Percentiles rank a stretch among this genome's conserved stretches.
Evolutionary conservation across 2,888 invertebrate genomes (phyloP).

Genomic region (Gibbula magus): DNA sequence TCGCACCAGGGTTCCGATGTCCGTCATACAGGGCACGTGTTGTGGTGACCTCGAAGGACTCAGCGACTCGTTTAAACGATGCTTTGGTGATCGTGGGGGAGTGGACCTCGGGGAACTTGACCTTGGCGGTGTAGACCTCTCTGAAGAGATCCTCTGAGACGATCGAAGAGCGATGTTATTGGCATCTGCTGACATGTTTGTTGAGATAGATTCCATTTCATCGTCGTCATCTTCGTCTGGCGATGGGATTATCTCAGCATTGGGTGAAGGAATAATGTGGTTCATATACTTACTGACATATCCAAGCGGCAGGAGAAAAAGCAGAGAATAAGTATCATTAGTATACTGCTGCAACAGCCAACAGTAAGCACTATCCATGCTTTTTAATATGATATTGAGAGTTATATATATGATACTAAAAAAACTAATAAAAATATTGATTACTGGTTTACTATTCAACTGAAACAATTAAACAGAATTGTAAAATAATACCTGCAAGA

Average conservation of each 20-base stretch:
- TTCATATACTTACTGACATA: constrained; percentile 63
- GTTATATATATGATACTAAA: too few species aligned
- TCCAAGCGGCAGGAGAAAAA: neutral
- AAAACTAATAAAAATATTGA: too few species aligned
- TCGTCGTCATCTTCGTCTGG: constrained; percentile 35
- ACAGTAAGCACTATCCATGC: too few species aligned
- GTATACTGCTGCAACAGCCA: too few species aligned
- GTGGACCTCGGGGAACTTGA: constrained; percentile 30
- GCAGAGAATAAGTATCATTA: too few species aligned
- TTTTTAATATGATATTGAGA: too few species aligned
- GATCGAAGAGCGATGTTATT: constrained; percentile 36
- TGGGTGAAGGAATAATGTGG: constrained; percentile 59
- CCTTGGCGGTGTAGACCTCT: constrained; percentile 24
- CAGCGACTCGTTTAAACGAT: constrained; percentile 38
- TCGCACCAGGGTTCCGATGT: constrained; percentile 65
- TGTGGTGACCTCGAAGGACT: constrained; percentile 52
- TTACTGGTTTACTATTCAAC: too few species aligned
- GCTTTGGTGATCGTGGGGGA: constrained; percentile 37
- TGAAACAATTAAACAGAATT: too few species aligned
- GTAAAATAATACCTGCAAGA: too few species aligned
- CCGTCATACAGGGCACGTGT: constrained; percentile 61
- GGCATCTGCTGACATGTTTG: constrained; percentile 30
- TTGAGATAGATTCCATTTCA: neutral
- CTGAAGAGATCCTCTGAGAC: constrained; percentile 20
- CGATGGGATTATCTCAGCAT: constrained; percentile 40